A percentile compares a stretch with the other conserved stretches of the same genome.
Evolutionary conservation across 2,113 vertebrate genomes (phyloP).

Genomic region (Isichthys henryi): DNA sequence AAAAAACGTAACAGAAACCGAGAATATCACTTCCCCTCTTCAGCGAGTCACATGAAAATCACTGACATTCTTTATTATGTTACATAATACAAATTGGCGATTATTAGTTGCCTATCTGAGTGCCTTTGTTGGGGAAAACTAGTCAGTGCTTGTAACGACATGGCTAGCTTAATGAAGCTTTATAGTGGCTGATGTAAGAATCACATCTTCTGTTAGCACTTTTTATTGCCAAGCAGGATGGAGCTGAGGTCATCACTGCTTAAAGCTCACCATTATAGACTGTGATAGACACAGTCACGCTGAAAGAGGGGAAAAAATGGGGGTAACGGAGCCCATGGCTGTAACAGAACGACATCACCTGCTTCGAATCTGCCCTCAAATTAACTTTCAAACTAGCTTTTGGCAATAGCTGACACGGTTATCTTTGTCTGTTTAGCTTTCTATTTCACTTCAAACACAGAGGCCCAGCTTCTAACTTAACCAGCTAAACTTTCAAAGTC

Average conservation of each 20-base stretch:
- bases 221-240: not conserved
- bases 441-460: not conserved
- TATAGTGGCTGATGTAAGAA: not conserved
- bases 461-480: not conserved
- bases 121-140: not conserved
- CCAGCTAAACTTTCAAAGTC: not conserved
- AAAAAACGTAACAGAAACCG: slow-evolving; percentile 2
- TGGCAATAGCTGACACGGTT: not conserved
- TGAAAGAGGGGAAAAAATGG: not conserved
- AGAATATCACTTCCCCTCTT: not conserved
- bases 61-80: not conserved
- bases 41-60: not conserved
- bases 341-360: not conserved
- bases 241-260: not conserved
- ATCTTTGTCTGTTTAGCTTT: not conserved
- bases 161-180: not conserved
- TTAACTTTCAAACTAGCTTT: not conserved
- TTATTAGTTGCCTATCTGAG: not conserved
- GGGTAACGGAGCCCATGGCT: not conserved
- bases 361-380: not conserved
- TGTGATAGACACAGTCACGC: not conserved
- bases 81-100: not conserved
- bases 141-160: not conserved
- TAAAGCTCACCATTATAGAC: not conserved
- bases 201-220: not conserved